phyloP scores from a whole-genome alignment of 2,113 vertebrate species.

The Pica pica region DNA sequence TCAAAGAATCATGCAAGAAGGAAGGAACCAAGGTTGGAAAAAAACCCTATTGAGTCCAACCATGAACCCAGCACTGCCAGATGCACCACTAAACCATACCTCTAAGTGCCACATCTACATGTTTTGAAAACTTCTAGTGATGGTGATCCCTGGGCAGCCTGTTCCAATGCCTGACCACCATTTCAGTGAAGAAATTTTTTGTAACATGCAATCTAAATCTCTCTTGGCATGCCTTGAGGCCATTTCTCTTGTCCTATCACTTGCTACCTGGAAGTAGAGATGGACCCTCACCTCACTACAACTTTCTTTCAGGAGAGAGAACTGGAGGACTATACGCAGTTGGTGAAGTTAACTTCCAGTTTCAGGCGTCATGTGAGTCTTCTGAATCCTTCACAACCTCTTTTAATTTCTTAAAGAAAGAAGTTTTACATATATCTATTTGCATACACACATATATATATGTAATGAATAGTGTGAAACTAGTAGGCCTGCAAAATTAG shows the following conservation, averaged over 20 bases:
- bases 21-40: neutral
- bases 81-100: neutral
- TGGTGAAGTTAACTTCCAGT: neutral
- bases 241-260: neutral
- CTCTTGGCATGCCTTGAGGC: neutral
- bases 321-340: neutral
- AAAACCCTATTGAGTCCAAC: neutral
- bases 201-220: neutral
- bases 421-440: fast-evolving
- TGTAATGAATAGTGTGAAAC: neutral
- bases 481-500: neutral
- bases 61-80: no score
- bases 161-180: neutral
- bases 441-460: neutral
- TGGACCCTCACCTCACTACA: fast-evolving
- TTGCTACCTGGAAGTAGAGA: neutral
- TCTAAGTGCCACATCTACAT: neutral
- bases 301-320: neutral
- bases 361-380: neutral
- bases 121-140: neutral
- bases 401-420: neutral
- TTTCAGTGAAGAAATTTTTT: neutral
- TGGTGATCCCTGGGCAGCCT: neutral
- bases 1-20: neutral
- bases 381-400: neutral